Evolutionary conservation across 2,113 vertebrate genomes (phyloP), one percentile per base, ranked within the genome.

Genomic region (rat (Rattus norvegicus)): DNA sequence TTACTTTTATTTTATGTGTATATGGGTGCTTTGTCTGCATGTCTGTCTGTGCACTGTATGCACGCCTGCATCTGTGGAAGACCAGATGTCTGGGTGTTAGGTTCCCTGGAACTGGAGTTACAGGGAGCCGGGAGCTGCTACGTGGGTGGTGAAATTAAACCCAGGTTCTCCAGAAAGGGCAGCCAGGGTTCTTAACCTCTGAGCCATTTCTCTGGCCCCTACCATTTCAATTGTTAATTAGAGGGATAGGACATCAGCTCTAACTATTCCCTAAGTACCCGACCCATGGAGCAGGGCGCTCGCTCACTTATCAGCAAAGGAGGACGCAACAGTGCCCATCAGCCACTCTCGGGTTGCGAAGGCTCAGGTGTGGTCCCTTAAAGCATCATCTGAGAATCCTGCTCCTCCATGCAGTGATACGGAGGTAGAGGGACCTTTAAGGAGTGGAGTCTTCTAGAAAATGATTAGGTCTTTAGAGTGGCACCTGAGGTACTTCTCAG

Each of bases 311-410:
- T 7, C 13, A 54, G 7, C 0, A 4, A 77, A 52, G 63, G 17
- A 30, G 54, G 43, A 30, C 26, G n/a, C 61, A 19, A 9, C 14
- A 39, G 19, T 33, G 7, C 49, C 47, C 6, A 72, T 5, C 7
- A 61, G 56, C 56, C 56, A 59, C 24, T 26, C 61, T 7, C 0
- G 0, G 13, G 33, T 59, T 70, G 16, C 4, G 39, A 1, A 7
- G 17, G 17, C 14, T n/a, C 20, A 20, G 30, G 56, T 49, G 70
- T 17, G 6, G 3, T 80, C 28, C 12, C 39, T 52, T 52, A 49
- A 36, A 92, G 13, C 19, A 80, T 52, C 33, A 39, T 69, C 47
- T 28, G 49, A 47, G 76, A n/a, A 43, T 43, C 49, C 43, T 49
- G 47, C 43, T 26, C 28, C n/a, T 52, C 49, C 4, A 4, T 12